phyloP scores from a whole-genome alignment of 2,797 vertebrate genomes.

The Enteromius unitaeniatus region DNA sequence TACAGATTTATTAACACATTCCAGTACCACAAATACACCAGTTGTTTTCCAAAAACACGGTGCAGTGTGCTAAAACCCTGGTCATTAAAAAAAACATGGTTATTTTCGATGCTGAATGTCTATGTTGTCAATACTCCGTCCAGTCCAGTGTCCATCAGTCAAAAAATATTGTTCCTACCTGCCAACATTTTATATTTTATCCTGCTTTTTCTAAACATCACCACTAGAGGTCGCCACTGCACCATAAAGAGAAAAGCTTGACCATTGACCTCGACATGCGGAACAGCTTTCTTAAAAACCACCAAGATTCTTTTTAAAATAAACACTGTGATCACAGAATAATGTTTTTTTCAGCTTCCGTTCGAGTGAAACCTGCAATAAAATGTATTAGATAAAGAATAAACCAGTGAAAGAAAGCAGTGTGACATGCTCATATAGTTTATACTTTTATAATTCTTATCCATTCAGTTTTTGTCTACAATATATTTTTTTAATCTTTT shows the following conservation, averaged over 20 bases:
- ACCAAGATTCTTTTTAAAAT: not conserved
- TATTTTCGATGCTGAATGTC: not conserved
- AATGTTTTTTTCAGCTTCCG: not conserved
- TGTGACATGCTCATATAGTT: not conserved
- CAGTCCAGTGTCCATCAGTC: not conserved
- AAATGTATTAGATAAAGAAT: not conserved
- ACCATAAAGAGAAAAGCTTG: not conserved
- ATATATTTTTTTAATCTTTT: too few relatives aligned
- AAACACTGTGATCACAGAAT: not conserved
- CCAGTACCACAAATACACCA: too few relatives aligned
- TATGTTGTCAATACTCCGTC: not conserved
- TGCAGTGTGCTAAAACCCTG: not conserved
- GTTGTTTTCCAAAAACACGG: not conserved
- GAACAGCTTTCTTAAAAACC: not conserved
- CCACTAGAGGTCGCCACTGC: conserved; percentile 36
- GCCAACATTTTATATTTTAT: not conserved
- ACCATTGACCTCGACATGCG: not conserved
- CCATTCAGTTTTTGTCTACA: not conserved
- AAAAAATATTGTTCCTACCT: not conserved
- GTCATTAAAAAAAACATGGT: not conserved
- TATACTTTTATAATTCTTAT: not conserved
- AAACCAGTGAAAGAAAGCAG: too few relatives aligned
- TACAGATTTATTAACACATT: not conserved
- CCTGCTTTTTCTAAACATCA: not conserved
- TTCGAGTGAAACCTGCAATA: not conserved